Evolutionary conservation across 2,113 vertebrate species (phyloP), one percentile per base, ranked within the genome.

Genomic region (Scopus umbretta): DNA sequence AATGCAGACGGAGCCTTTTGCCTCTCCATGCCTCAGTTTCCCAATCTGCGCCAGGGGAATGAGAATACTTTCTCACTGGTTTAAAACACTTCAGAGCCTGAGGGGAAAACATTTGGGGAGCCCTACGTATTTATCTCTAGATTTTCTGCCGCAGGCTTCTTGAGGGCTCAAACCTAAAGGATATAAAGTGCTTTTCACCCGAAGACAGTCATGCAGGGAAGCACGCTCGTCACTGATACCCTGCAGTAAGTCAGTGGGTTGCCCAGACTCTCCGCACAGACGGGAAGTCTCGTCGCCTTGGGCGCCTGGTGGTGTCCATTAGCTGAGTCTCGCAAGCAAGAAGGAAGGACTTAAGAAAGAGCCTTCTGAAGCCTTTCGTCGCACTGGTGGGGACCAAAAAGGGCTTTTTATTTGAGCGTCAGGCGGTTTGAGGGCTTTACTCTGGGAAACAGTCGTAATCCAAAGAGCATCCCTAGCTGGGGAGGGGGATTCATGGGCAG

Each of bases 341-440:
- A 67, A 87, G 70, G 50, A 74, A 70, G n/a, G 66, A 87, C 73
- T n/a, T n/a, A 29, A 96, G 89, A 96, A 91, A 96, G 76, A 94
- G 78, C 70, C 30, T 9, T 94, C 90, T 90, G 91, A 91, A 95
- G 91, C 30, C 56, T 95, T 87, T 49, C 2, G 3, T 55, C 78
- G 71, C 62, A 8, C 73, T 87, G 56, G 22, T 56, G 43, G 23
- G 43, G 25, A 66, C 7, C 87, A 80, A 78, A 49, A 79, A 90
- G 17, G 65, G 80, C 38, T 87, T 95, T 88, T 83, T 70, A 80
- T 88, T 66, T 50, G 21, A 92, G 62, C 3, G 3, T 38, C 52
- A 20, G 43, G 61, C 1, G 2, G 27, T 58, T 15, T 53, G 59
- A 92, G 90, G 71, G 71, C 10, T 92, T 71, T 71, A 1, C 45